Conservation (phyloP, 2,113 vertebrate species). For the Microtus montanus region DNA sequence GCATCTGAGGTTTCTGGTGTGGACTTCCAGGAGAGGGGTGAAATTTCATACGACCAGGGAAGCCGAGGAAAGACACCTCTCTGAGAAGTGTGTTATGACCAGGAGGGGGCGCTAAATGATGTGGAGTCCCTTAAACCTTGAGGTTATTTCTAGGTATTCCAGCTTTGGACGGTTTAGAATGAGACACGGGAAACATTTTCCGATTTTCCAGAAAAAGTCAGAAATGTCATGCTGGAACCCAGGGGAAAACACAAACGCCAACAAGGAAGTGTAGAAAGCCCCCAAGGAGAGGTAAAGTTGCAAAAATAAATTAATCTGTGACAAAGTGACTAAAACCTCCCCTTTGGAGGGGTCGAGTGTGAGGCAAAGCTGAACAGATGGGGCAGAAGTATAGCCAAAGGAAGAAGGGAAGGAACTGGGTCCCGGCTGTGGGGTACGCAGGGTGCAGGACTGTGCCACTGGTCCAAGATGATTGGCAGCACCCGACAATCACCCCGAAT, state of each 20-base stretch:
- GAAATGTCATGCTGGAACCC: background rate
- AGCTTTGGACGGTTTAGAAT: conserved; percentile 37
- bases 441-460: background rate
- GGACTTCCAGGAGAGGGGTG: background rate
- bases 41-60: background rate
- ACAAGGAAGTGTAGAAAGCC: background rate
- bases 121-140: background rate
- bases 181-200: conserved; percentile 9
- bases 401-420: background rate
- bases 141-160: background rate
- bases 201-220: conserved; percentile 23
- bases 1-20: background rate
- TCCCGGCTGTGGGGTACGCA: background rate
- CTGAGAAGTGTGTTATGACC: background rate
- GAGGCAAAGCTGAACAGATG: background rate
- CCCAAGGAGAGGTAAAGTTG: background rate
- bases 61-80: background rate
- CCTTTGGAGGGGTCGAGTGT: background rate
- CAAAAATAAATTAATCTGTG: background rate
- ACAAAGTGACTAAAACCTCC: background rate
- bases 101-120: background rate
- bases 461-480: rapidly evolving
- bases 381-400: background rate
- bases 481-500: background rate
- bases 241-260: conserved; percentile 7